phyloP scores from a whole-genome alignment of 2,888 invertebrate genomes.

The Meganola albula region DNA sequence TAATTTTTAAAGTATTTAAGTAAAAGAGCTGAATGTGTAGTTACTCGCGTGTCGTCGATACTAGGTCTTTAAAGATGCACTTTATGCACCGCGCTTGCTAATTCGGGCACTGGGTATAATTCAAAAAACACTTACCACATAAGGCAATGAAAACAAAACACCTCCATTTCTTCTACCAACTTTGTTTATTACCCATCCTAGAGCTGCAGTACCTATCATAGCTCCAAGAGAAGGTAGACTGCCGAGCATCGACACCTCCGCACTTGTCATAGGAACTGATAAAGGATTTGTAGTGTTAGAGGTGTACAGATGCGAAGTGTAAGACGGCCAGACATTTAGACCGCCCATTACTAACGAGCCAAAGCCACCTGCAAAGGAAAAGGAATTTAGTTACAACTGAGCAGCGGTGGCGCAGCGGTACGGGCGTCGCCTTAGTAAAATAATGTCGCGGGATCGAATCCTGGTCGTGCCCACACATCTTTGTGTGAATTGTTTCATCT shows the following conservation, averaged over 20 bases:
- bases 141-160: constrained; percentile 70
- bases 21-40: too few species aligned
- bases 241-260: constrained; percentile 73
- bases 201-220: constrained; percentile 61
- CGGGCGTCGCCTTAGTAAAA: too few species aligned
- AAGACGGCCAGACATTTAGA: constrained; percentile 78
- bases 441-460: too few species aligned
- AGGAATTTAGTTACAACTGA: not conserved
- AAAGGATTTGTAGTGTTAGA: constrained; percentile 57
- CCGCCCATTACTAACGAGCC: constrained; percentile 47
- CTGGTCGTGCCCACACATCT: too few species aligned
- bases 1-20: too few species aligned
- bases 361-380: constrained; percentile 40
- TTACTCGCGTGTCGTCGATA: too few species aligned
- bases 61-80: too few species aligned
- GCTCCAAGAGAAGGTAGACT: constrained; percentile 76
- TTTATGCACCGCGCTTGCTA: too few species aligned
- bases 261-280: constrained; percentile 57
- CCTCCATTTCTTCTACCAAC: constrained; percentile 76
- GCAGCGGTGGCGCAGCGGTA: too few species aligned
- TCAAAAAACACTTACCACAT: constrained; percentile 43
- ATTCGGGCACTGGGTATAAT: too few species aligned
- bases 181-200: constrained; percentile 62
- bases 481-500: too few species aligned
- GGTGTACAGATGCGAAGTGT: constrained; percentile 63